Conservation (phyloP, 2,797 vertebrate species). For the Falco biarmicus region DNA sequence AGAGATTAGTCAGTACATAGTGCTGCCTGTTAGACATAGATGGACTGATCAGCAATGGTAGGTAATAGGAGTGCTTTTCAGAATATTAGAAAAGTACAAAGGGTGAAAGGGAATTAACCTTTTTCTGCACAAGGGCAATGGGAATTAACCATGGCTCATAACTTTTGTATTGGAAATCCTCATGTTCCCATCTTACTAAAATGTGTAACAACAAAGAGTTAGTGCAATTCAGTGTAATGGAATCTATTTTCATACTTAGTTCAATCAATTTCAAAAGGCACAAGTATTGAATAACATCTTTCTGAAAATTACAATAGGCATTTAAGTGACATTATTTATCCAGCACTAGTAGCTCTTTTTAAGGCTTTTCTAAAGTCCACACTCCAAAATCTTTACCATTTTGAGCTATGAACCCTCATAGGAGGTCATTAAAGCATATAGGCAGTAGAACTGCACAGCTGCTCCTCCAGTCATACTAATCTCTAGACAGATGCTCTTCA, state of each 20-base stretch:
- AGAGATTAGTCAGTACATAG: neutral
- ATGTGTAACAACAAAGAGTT: neutral
- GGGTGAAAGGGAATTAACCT: neutral
- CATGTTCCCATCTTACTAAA: neutral
- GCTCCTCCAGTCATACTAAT: slow-evolving; percentile 20
- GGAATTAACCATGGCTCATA: neutral
- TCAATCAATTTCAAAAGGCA: neutral
- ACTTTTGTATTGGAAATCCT: neutral
- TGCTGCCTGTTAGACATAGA: neutral
- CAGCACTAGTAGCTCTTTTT: neutral
- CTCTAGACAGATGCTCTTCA: slow-evolving; percentile 53
- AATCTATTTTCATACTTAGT: neutral
- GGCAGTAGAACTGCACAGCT: slow-evolving; percentile 8
- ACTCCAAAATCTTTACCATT: neutral
- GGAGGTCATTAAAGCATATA: slow-evolving; percentile 52
- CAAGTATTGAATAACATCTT: neutral
- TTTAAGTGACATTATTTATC: neutral
- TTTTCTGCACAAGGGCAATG: neutral
- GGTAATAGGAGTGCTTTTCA: neutral
- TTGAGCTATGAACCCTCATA: slow-evolving; percentile 3
- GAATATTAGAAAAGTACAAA: neutral
- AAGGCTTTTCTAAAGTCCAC: neutral
- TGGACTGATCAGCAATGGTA: neutral
- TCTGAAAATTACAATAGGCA: neutral
- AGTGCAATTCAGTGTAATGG: neutral